phyloP scores from a whole-genome alignment of 2,113 vertebrate species.

The Saguinus midas region DNA sequence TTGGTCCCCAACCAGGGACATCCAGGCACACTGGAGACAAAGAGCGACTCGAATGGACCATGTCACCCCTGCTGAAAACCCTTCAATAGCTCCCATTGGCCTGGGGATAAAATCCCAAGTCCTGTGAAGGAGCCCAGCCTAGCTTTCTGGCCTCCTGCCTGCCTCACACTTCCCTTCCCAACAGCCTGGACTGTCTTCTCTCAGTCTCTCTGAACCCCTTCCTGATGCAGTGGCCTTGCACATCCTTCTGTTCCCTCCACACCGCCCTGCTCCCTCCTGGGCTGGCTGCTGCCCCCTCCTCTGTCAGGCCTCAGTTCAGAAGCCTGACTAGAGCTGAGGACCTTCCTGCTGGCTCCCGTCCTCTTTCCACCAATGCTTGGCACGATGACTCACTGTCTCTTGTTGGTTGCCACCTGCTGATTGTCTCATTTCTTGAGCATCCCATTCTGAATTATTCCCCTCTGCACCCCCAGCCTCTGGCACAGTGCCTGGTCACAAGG shows the following conservation, averaged over 20 bases:
- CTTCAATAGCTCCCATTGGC: not conserved
- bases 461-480: no score
- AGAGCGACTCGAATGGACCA: no score
- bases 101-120: not conserved
- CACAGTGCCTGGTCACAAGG: not conserved
- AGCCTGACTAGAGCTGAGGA: not conserved
- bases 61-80: not conserved
- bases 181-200: not conserved
- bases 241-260: not conserved
- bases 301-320: not conserved
- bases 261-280: not conserved
- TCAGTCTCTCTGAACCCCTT: not conserved
- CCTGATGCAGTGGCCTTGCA: not conserved
- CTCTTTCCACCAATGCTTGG: not conserved
- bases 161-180: not conserved
- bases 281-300: not conserved
- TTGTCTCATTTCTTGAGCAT: not conserved
- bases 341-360: not conserved
- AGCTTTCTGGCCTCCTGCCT: not conserved
- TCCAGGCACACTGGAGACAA: not conserved
- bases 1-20: not conserved
- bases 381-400: not conserved
- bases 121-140: not conserved
- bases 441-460: not conserved
- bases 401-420: not conserved